Percentiles rank a stretch among this genome's conserved stretches.
These are phyloP conservation scores for Tetranychus truncatus DNA, from an alignment of 2,888 invertebrate species.

Conservation along the genomic window DNA sequence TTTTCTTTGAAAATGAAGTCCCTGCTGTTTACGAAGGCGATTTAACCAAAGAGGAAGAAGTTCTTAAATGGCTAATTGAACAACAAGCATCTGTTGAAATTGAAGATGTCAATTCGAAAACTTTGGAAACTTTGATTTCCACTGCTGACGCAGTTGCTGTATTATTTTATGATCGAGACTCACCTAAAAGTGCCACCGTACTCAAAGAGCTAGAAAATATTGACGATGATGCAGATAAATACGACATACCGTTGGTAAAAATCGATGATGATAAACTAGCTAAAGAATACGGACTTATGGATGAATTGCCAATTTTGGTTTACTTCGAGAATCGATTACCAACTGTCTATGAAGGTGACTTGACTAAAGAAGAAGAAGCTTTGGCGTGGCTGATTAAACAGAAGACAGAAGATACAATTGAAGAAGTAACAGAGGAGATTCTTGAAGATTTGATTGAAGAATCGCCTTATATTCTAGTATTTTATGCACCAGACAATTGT, in stretches of 20 bases:
- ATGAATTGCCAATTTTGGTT: slow-evolving; percentile 58
- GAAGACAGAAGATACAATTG: slow-evolving; percentile 68
- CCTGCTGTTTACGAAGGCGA: slow-evolving; percentile 65
- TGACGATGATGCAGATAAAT: slow-evolving; percentile 26
- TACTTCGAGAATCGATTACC: slow-evolving; percentile 45
- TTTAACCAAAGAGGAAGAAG: slow-evolving; percentile 55
- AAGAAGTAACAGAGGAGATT: slow-evolving; percentile 81
- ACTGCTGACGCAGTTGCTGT: slow-evolving; percentile 76
- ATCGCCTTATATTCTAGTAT: slow-evolving; percentile 81
- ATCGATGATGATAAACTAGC: slow-evolving; percentile 43
- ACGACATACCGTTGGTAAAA: slow-evolving; percentile 30
- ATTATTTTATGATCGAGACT: slow-evolving; percentile 44
- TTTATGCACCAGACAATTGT: slow-evolving; percentile 48
- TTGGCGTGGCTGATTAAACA: slow-evolving; percentile 68
- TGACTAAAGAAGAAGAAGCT: slow-evolving; percentile 48
- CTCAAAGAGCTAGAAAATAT: slow-evolving; percentile 28
- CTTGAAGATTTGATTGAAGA: slow-evolving; percentile 63
- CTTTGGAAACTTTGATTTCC: slow-evolving; percentile 61
- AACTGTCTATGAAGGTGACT: slow-evolving; percentile 27
- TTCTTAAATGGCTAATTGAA: slow-evolving; percentile 72
- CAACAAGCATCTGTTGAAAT: slow-evolving; percentile 79
- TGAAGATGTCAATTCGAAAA: slow-evolving; percentile 65
- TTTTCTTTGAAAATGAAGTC: slow-evolving; percentile 77
- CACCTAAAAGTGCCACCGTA: slow-evolving; percentile 31
- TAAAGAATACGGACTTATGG: slow-evolving; percentile 63